These are phyloP conservation scores for Hipposideros armiger DNA, from an alignment of 2,113 vertebrate genomes.

Conservation along the genomic window DNA sequence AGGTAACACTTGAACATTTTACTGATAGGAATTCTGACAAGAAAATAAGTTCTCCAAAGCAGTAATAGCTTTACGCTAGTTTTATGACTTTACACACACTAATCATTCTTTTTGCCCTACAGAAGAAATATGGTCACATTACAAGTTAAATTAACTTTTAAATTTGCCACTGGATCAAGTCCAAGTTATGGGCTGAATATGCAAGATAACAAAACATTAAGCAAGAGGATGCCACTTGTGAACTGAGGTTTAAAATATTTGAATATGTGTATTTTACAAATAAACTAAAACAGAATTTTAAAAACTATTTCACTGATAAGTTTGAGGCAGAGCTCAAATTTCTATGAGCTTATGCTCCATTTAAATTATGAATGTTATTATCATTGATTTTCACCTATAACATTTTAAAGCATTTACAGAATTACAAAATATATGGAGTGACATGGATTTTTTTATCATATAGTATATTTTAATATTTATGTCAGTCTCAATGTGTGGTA, in stretches of 20 bases:
- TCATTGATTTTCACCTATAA: not conserved
- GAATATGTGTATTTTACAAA: conserved; percentile 19
- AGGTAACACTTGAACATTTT: conserved; percentile 12
- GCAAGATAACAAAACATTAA: conserved; percentile 49
- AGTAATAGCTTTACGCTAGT: not conserved
- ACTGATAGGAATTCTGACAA: not conserved
- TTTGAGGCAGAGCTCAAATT: conserved; percentile 25
- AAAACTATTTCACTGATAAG: not conserved
- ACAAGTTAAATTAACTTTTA: conserved; percentile 6
- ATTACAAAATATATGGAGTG: not conserved
- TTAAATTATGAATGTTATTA: conserved; percentile 52
- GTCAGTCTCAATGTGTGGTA: conserved; percentile 27
- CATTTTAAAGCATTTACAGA: conserved; percentile 30
- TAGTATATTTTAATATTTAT: conserved; percentile 29
- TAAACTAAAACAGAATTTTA: conserved; percentile 54
- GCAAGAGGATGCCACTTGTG: not conserved
- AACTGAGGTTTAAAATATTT: conserved; percentile 43
- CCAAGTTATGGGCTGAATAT: not conserved
- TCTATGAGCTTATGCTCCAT: not conserved
- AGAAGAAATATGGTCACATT: not conserved
- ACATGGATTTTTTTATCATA: conserved; percentile 29
- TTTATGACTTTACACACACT: conserved; percentile 40
- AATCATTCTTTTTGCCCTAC: not conserved
- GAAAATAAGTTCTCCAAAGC: conserved; percentile 37
- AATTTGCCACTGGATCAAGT: conserved; percentile 24